Conservation (phyloP, 2,797 vertebrate species). For the Oreonectes daqikongensis region DNA sequence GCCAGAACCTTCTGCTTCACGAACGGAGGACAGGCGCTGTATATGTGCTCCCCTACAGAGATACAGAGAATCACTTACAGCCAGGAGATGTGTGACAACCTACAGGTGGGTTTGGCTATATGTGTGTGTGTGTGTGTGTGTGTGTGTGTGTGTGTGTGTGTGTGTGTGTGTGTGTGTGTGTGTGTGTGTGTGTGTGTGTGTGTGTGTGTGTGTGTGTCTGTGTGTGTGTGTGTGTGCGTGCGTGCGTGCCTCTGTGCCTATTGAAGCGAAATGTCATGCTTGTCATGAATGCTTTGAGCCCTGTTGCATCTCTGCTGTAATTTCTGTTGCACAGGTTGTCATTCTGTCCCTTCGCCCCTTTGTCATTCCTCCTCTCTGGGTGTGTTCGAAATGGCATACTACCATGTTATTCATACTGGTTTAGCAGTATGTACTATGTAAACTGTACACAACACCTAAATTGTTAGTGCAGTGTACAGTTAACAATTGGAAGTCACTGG, state of each 20-base stretch:
- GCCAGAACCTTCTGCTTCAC: slow-evolving; percentile 98
- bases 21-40: slow-evolving; percentile 92
- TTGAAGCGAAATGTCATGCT: slow-evolving; percentile 65
- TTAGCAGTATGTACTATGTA: not conserved
- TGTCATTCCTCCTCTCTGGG: slow-evolving; percentile 1
- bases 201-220: slow-evolving; percentile 18
- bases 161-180: slow-evolving; percentile 6
- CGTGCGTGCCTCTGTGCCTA: slow-evolving; percentile 45
- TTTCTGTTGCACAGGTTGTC: slow-evolving; percentile 40
- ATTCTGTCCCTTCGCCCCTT: slow-evolving; percentile 35
- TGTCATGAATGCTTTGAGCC: slow-evolving; percentile 61
- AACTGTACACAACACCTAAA: not conserved
- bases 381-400: slow-evolving; percentile 18
- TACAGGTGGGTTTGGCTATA: slow-evolving; percentile 82
- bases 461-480: not conserved
- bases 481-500: not conserved
- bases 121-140: slow-evolving; percentile 11
- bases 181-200: slow-evolving; percentile 25
- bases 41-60: slow-evolving; percentile 96
- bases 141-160: slow-evolving; percentile 10
- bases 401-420: slow-evolving; percentile 16
- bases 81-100: slow-evolving; percentile 96
- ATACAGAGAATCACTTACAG: slow-evolving; percentile 97
- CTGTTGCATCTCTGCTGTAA: slow-evolving; percentile 48
- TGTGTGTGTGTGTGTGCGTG: no score